Evolutionary conservation across 2,888 invertebrate genomes (phyloP).

Genomic region (Peribatodes rhomboidaria): DNA sequence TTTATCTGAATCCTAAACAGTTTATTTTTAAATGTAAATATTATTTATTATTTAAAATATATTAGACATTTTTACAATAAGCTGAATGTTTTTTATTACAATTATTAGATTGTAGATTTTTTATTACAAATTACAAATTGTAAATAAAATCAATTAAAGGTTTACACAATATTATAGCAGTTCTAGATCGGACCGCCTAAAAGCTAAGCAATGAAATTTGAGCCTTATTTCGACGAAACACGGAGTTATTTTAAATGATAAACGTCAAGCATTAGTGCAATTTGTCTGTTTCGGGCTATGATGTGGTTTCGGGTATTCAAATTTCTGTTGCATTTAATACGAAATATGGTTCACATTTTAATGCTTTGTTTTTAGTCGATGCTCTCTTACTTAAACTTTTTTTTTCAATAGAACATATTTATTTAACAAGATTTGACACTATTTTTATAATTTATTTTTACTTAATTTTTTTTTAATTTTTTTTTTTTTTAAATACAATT

Average conservation of each 20-base stretch:
- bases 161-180: not conserved
- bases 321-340: not conserved
- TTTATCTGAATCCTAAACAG: constrained; percentile 37
- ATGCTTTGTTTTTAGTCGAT: constrained; percentile 1
- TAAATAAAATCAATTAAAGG: constrained; percentile 2
- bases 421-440: too few species aligned
- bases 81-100: constrained; percentile 25
- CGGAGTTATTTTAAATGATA: not conserved
- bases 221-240: not conserved
- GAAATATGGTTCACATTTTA: not conserved
- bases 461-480: too few species aligned
- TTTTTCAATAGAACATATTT: too few species aligned
- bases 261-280: not conserved
- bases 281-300: too few species aligned
- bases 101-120: constrained; percentile 40
- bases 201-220: not conserved
- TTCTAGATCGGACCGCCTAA: not conserved
- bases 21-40: constrained; percentile 37
- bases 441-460: too few species aligned
- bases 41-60: constrained; percentile 39
- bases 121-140: constrained; percentile 35
- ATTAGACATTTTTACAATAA: constrained; percentile 25
- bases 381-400: not conserved
- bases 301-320: too few species aligned
- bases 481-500: too few species aligned